Conservation (phyloP, 2,797 vertebrate genomes). For the Leptodactylus fallax region DNA sequence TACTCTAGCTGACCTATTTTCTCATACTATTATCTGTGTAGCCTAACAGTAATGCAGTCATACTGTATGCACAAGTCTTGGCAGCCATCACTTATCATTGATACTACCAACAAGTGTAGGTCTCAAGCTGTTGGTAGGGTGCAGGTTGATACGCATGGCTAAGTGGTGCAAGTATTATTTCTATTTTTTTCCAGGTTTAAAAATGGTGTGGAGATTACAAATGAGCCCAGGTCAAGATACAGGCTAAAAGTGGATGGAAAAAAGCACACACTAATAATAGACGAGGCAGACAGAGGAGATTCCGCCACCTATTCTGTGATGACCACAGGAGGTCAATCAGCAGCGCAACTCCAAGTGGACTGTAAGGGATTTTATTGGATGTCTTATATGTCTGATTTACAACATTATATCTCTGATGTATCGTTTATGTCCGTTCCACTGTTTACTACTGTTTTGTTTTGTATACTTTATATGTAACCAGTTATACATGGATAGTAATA, state of each 20-base stretch:
- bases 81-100: too few species aligned
- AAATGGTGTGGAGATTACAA: constrained; percentile 92
- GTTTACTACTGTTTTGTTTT: not conserved
- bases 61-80: too few species aligned
- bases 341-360: constrained; percentile 86
- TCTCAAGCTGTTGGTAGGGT: too few species aligned
- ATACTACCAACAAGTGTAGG: too few species aligned
- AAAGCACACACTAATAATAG: constrained; percentile 91
- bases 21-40: too few species aligned
- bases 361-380: constrained; percentile 76
- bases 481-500: not conserved
- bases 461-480: not conserved
- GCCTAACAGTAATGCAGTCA: too few species aligned
- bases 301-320: constrained; percentile 91
- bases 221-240: constrained; percentile 90
- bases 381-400: not conserved
- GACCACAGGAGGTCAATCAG: constrained; percentile 91
- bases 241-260: constrained; percentile 89
- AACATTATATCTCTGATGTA: too few species aligned
- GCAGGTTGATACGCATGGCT: not conserved
- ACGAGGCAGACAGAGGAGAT: constrained; percentile 90
- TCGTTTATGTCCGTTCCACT: not conserved
- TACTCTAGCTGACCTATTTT: too few species aligned
- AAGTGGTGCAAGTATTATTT: not conserved
- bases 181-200: constrained; percentile 87